Evolutionary conservation across 2,888 invertebrate genomes (phyloP), one percentile per base, ranked within the genome.

Genomic region (Dryococelus australis): DNA sequence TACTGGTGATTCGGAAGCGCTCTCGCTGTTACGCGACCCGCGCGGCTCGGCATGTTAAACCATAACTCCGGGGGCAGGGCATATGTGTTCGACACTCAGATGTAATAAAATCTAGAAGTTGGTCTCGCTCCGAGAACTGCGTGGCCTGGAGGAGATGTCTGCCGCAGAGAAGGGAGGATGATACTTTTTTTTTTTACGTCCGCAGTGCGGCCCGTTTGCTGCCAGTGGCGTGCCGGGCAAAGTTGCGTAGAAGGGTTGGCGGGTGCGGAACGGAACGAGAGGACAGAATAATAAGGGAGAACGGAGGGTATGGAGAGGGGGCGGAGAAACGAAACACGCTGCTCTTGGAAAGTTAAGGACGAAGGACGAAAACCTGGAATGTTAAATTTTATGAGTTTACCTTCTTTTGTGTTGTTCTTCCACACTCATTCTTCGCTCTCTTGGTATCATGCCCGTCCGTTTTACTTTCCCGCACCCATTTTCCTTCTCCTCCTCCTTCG

Each of bases 331-430:
- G 20, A 65, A 65, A 20, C 65, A 65, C 65, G 20, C 65, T 6
- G 65, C 65, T 65, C 65, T 13, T 20, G 65, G 65, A 65, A 65
- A 65, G n/a, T n/a, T n/a, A n/a, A n/a, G n/a, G n/a, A n/a, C n/a
- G n/a, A n/a, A n/a, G n/a, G n/a, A n/a, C n/a, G n/a, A n/a, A n/a
- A n/a, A n/a, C n/a, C 65, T 65, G 65, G 65, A 65, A 65, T 65
- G 65, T 65, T 65, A 65, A 65, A 65, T 65, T 65, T 65, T 65
- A 65, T 24, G 65, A 65, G 65, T 65, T 65, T 65, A 65, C 65
- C 65, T 20, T 65, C 20, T 65, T 65, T 65, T 24, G 65, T 65
- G 65, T 65, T 84, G 43, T 28, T 84, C 43, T 26, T 5, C 84
- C 84, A 24, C 43, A n/a, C 43, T 35, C 16, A 2, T 24, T 0